Evolutionary conservation across 2,113 vertebrate species (phyloP).

Genomic region (Zosterops borbonicus): DNA sequence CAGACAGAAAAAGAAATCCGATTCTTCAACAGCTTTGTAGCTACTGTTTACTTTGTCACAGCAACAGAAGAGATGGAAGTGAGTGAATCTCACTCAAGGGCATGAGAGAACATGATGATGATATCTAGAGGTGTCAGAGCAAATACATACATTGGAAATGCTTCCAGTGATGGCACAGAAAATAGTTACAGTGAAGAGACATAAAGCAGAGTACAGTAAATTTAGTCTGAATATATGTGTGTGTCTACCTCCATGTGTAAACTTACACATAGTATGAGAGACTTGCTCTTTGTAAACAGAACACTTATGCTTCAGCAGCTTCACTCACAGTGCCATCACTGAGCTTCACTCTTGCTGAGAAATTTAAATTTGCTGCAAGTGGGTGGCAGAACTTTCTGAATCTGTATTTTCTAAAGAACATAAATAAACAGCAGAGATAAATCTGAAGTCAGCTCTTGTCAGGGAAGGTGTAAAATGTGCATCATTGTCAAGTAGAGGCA

Average conservation of each 20-base stretch:
- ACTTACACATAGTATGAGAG: background rate
- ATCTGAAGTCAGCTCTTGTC: background rate
- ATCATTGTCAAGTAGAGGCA: background rate
- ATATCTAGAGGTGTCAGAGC: background rate
- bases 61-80: background rate
- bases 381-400: background rate
- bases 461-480: background rate
- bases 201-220: background rate
- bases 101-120: background rate
- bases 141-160: background rate
- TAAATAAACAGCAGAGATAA: background rate
- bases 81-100: background rate
- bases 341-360: background rate
- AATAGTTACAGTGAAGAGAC: background rate
- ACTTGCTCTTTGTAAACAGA: background rate
- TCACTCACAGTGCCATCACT: background rate
- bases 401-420: background rate
- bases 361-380: constrained; percentile 36
- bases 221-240: background rate
- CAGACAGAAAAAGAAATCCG: background rate
- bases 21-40: background rate
- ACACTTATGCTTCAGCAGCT: background rate
- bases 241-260: background rate
- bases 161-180: background rate
- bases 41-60: background rate